Evolutionary conservation across 2,113 vertebrate species (phyloP).

Genomic region (Anolis sagrei): DNA sequence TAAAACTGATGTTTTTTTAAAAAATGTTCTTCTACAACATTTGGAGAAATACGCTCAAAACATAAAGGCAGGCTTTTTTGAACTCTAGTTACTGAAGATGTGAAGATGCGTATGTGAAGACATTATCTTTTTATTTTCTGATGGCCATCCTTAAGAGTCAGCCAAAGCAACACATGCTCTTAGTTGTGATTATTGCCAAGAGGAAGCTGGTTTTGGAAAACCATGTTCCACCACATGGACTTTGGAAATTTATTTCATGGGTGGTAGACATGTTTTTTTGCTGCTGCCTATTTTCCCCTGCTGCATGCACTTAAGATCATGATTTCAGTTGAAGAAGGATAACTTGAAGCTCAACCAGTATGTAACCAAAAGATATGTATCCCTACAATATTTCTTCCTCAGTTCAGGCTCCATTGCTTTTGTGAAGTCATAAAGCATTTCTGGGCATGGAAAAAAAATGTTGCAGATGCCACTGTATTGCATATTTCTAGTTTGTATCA

Average conservation of each 20-base stretch:
- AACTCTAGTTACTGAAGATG: conserved; percentile 53
- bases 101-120: conserved; percentile 23
- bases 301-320: neutral
- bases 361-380: neutral
- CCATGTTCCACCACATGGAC: neutral
- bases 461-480: too few species aligned
- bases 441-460: too few species aligned
- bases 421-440: neutral
- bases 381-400: neutral
- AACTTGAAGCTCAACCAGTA: neutral
- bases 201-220: neutral
- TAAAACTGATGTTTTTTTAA: neutral
- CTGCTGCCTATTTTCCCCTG: neutral
- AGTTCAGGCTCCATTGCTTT: neutral
- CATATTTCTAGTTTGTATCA: too few species aligned
- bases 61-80: conserved; percentile 43
- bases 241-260: neutral
- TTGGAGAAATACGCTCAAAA: conserved; percentile 61
- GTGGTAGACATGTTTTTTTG: neutral
- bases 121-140: neutral
- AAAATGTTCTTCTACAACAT: conserved; percentile 44
- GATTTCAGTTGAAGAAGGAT: neutral
- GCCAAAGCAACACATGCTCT: conserved; percentile 41
- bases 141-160: conserved; percentile 34
- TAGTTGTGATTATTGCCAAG: conserved; percentile 60